Conservation (phyloP, 2,113 vertebrate species). For the Smithornis capensis region DNA sequence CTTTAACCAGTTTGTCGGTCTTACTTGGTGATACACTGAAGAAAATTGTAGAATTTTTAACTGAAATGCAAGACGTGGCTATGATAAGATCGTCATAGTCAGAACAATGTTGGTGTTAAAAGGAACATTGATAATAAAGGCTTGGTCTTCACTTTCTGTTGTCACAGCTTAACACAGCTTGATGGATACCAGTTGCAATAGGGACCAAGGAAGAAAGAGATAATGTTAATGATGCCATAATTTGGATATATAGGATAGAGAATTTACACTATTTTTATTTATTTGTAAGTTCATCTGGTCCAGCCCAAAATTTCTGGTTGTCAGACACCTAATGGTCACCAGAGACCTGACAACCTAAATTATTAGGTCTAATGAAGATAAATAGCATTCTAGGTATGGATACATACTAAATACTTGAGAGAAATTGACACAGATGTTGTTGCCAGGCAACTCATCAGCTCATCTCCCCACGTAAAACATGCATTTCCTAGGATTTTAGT, state of each 20-base stretch:
- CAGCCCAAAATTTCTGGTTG: slow-evolving; percentile 62
- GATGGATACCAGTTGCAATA: not conserved
- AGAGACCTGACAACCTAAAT: slow-evolving; percentile 71
- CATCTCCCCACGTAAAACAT: slow-evolving; percentile 24
- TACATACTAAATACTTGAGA: slow-evolving; percentile 9
- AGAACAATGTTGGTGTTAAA: not conserved
- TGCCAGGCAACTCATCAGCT: slow-evolving; percentile 82
- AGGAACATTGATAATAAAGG: not conserved
- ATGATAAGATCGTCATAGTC: not conserved
- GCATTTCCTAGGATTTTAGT: slow-evolving; percentile 2
- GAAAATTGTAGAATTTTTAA: not conserved
- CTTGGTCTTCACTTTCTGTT: not conserved
- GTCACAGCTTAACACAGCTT: not conserved
- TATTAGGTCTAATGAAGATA: slow-evolving; percentile 76
- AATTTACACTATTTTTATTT: slow-evolving; percentile 22
- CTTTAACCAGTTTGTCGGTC: not conserved
- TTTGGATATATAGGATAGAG: not conserved
- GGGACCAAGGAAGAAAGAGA: not conserved
- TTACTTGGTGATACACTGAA: not conserved
- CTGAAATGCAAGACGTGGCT: not conserved
- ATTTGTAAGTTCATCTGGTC: slow-evolving; percentile 8
- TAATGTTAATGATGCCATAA: slow-evolving; percentile 12
- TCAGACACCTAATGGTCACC: slow-evolving; percentile 64
- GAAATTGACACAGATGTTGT: slow-evolving; percentile 70
- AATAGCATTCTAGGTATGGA: slow-evolving; percentile 63